phyloP scores from a whole-genome alignment of 1,140 invertebrate genomes.

The Drosophila pachea region DNA sequence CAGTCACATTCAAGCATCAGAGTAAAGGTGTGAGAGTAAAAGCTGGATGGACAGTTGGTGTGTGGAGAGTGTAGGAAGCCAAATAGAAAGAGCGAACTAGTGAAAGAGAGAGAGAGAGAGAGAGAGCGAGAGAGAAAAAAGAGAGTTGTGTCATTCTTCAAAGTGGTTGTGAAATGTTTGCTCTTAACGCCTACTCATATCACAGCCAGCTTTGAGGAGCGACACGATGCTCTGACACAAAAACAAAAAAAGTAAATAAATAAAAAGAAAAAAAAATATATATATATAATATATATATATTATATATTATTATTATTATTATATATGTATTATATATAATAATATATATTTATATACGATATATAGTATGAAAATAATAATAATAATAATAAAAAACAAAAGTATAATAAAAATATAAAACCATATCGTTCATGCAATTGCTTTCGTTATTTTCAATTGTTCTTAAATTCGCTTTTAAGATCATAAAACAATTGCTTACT shows the following conservation, averaged over 20 bases:
- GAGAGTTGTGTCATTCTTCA: conserved; percentile 79
- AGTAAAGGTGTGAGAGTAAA: neutral
- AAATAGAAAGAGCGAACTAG: conserved; percentile 1
- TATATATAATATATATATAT: neutral
- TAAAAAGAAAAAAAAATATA: neutral
- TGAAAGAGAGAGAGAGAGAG: neutral
- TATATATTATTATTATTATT: neutral
- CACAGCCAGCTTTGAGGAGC: conserved; percentile 93
- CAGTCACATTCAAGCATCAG: conserved; percentile 10
- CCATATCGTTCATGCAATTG: neutral
- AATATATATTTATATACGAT: neutral
- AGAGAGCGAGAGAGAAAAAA: neutral
- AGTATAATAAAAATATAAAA: conserved; percentile 2
- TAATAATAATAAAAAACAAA: conserved; percentile 4
- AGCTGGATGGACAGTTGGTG: neutral
- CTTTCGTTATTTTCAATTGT: too few species aligned
- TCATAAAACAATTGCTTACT: too few species aligned
- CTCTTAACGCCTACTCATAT: conserved; percentile 84
- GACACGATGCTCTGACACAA: conserved; percentile 79
- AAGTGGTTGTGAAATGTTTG: conserved; percentile 90
- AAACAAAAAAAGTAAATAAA: conserved; percentile 36
- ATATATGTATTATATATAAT: neutral
- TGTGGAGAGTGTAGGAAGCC: conserved; percentile 1
- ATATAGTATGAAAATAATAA: neutral
- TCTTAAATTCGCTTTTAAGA: too few species aligned